A percentile compares a stretch with the other conserved stretches of the same genome.
Evolutionary conservation across 2,113 vertebrate species (phyloP).

Genomic region (Myanophis thanlyinensis): DNA sequence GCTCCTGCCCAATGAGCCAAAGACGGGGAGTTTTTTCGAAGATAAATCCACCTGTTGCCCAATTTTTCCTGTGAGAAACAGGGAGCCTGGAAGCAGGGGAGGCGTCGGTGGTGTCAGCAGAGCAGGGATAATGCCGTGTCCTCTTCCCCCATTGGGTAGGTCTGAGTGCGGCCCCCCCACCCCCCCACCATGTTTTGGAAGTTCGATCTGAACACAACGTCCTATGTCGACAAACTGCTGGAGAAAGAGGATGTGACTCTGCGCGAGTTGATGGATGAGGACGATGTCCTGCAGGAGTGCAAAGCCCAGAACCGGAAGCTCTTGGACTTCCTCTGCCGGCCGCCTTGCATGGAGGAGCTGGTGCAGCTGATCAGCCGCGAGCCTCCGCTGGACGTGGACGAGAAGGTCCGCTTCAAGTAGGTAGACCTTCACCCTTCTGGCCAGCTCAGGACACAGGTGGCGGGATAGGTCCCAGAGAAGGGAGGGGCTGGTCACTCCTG

Average conservation of each 20-base stretch:
- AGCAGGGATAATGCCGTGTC: too few species aligned
- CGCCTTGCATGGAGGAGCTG: slow-evolving; percentile 91
- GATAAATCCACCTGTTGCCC: background rate
- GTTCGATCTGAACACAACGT: slow-evolving; percentile 94
- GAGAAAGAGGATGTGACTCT: slow-evolving; percentile 92
- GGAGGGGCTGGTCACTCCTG: background rate
- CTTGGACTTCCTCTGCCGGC: slow-evolving; percentile 92
- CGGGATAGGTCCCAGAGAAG: background rate
- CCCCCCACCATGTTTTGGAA: slow-evolving; percentile 96
- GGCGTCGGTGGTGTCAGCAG: too few species aligned
- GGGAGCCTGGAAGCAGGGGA: background rate
- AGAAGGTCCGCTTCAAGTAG: slow-evolving; percentile 97
- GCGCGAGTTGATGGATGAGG: slow-evolving; percentile 93
- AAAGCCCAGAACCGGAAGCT: slow-evolving; percentile 94
- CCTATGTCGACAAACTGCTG: slow-evolving; percentile 94
- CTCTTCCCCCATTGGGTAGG: slow-evolving; percentile 52
- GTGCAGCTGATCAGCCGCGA: slow-evolving; percentile 90
- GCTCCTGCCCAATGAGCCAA: background rate
- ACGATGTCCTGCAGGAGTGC: slow-evolving; percentile 95
- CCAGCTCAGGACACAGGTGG: accelerated
- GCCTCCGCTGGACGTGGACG: slow-evolving; percentile 87
- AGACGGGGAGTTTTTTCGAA: background rate
- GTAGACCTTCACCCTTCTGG: slow-evolving; percentile 52
- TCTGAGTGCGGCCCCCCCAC: slow-evolving; percentile 46
- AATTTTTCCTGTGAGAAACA: background rate